Percentiles rank a stretch among this genome's conserved stretches.
These are phyloP conservation scores for Protobothrops mucrosquamatus DNA, from an alignment of 2,113 vertebrate genomes.

Conservation along the genomic window DNA sequence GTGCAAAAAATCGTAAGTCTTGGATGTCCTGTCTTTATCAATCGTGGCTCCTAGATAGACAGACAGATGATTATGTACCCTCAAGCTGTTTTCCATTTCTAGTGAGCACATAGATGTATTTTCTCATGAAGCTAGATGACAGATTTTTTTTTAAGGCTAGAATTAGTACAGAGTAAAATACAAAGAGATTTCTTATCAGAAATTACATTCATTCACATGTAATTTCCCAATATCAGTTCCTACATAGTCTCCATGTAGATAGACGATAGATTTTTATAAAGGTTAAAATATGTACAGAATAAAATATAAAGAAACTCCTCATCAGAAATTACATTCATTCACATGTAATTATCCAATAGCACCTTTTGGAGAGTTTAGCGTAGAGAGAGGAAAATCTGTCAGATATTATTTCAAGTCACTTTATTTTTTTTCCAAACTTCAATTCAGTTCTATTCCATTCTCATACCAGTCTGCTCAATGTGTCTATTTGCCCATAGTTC, in stretches of 20 bases:
- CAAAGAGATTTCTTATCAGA: not conserved
- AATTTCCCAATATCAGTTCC: not conserved
- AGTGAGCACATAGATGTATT: not conserved
- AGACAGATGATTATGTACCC: not conserved
- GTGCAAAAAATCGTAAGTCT: not conserved
- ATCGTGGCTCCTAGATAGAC: slow-evolving; percentile 22
- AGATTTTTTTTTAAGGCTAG: not conserved
- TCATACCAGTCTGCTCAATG: not conserved
- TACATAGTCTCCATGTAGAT: not conserved
- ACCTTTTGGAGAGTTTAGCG: not conserved
- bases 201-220: not conserved
- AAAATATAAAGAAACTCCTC: not conserved
- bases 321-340: not conserved
- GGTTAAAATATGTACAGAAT: not conserved
- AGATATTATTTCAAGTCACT: not conserved
- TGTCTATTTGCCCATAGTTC: not conserved
- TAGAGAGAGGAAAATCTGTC: not conserved
- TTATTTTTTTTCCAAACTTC: not conserved
- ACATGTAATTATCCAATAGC: not conserved
- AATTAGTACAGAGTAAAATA: not conserved
- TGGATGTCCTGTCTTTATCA: slow-evolving; percentile 22
- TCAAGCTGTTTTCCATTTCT: not conserved
- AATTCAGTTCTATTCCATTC: not conserved
- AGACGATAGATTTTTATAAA: not conserved
- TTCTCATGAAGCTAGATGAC: not conserved